Evolutionary conservation across 2,888 invertebrate species (phyloP).

Genomic region (Phengaris alcon): DNA sequence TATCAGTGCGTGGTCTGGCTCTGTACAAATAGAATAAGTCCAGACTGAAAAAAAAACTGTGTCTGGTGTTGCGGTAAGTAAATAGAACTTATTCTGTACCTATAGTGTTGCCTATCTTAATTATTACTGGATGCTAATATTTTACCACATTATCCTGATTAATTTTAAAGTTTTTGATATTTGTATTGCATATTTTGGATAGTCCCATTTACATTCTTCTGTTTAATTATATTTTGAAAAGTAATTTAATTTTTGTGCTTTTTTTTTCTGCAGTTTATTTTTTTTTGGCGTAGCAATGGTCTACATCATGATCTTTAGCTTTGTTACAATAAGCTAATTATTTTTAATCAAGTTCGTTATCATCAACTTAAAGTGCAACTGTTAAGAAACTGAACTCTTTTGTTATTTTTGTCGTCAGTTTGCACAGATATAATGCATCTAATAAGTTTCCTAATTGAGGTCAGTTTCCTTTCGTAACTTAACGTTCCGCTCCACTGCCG

Average conservation of each 20-base stretch:
- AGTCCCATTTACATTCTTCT: too few relatives aligned
- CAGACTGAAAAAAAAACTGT: not conserved
- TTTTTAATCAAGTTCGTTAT: not conserved
- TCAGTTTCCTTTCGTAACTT: constrained; percentile 25
- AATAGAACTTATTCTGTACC: not conserved
- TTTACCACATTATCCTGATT: not conserved
- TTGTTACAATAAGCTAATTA: not conserved
- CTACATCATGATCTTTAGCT: too few relatives aligned
- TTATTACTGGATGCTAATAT: not conserved
- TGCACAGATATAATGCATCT: constrained; percentile 22
- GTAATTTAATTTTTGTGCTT: too few relatives aligned
- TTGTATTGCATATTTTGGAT: too few relatives aligned
- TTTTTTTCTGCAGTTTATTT: too few relatives aligned
- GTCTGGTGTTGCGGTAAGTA: not conserved
- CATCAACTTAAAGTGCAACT: not conserved
- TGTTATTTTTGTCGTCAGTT: constrained; percentile 7
- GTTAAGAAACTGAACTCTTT: constrained; percentile 9
- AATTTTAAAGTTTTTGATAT: too few relatives aligned
- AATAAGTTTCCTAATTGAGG: constrained; percentile 30
- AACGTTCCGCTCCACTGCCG: constrained; percentile 24
- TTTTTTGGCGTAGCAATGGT: too few relatives aligned
- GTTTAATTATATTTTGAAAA: too few relatives aligned
- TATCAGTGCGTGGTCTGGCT: constrained; percentile 19
- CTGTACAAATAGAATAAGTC: constrained; percentile 12
- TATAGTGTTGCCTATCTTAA: not conserved